Evolutionary conservation across 1,140 invertebrate genomes (phyloP), one percentile per base, ranked within the genome.

Genomic region (Hyles euphorbiae): DNA sequence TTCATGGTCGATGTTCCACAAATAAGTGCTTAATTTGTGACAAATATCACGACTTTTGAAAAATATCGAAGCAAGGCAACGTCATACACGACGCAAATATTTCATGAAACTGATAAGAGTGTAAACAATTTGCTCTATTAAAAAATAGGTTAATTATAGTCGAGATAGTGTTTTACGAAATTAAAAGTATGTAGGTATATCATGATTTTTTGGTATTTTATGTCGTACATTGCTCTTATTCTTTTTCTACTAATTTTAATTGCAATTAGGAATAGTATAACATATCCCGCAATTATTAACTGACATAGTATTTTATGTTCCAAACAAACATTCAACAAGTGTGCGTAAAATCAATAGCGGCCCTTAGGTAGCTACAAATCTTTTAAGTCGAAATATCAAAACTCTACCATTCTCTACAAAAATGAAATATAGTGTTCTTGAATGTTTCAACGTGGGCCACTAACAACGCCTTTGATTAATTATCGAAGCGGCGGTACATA

Each of bases 281-380:
- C 22, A 22, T 22, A 22, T 22, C 22, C 22, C 22, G 22, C 22
- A 22, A 22, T 22, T 22, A 22, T 22, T 22, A 22, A 22, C 8
- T 11, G 5, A 5, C n/a, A 11, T 48, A n/a, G 5, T 48, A n/a
- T 5, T 11, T 3, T 4, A 53, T 53, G 36, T 10, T 11, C 12
- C 52, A 65, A 57, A 58, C 63, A 74, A 71, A 74, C 72, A 74
- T 70, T 68, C 72, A 71, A 74, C 72, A 74, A 68, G 72, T 40
- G 72, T 60, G 60, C 53, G 54, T 66, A 63, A 70, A 68, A 74
- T 74, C 72, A 67, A 72, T 71, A 68, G 56, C 52, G 48, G 53
- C 49, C 45, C 33, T 12, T 11, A 22, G 22, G 22, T 22, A 22
- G 11, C 6, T 54, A 48, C 58, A 53, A 52, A 56, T 52, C 36